phyloP scores from a whole-genome alignment of 2,113 vertebrate genomes.

The Nycticryphes semicollaris region DNA sequence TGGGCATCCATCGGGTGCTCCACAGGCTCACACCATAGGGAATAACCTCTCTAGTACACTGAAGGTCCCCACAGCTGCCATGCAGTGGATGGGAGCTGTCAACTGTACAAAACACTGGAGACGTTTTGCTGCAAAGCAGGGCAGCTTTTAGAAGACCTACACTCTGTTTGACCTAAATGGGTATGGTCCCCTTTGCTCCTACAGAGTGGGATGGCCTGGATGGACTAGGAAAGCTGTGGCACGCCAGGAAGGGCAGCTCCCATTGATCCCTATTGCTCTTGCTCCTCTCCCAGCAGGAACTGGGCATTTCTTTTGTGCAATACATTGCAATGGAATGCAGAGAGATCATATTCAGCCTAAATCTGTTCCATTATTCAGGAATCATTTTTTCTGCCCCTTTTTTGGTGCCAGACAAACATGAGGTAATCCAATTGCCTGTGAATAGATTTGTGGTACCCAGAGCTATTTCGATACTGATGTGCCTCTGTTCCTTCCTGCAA shows the following conservation, averaged over 20 bases:
- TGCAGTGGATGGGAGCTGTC: not conserved
- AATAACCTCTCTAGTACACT: not conserved
- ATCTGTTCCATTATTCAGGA: not conserved
- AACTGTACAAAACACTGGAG: not conserved
- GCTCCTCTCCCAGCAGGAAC: accelerated
- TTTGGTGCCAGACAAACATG: not conserved
- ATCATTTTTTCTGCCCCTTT: not conserved
- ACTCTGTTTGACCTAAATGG: not conserved
- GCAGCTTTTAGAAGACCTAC: not conserved
- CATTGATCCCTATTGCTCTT: not conserved
- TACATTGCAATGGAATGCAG: not conserved
- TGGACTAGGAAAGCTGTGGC: accelerated
- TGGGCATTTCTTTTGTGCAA: not conserved
- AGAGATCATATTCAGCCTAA: not conserved
- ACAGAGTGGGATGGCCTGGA: not conserved
- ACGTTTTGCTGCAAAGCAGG: not conserved
- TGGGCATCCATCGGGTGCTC: accelerated
- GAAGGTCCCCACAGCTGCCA: not conserved
- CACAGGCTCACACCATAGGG: not conserved
- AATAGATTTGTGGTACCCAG: not conserved
- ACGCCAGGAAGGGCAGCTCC: not conserved
- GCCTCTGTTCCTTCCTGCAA: slow-evolving; percentile 43
- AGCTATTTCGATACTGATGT: slow-evolving; percentile 10
- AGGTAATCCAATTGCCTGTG: slow-evolving; percentile 36
- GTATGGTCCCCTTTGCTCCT: not conserved